Base-by-base conservation (phyloP, 2,797 vertebrate species). In the Rhinoraja longicauda region DNA sequence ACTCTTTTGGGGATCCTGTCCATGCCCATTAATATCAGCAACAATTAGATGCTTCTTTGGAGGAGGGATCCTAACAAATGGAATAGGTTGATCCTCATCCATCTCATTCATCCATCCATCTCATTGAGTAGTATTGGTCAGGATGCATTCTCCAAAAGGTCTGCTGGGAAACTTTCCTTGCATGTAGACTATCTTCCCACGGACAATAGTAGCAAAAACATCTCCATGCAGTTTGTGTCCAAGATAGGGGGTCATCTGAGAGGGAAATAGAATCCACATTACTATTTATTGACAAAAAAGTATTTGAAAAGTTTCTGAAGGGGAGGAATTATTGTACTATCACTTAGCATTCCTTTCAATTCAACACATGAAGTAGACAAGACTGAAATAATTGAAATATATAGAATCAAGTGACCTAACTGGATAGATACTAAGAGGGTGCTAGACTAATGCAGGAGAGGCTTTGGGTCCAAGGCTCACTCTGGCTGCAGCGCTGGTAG, bases 181-280 rank as follows among this genome's bases (percentile, higher is more conserved):
- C 93, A 95, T 94, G 95, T 97, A 98, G 93, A 97, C 96, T 93
- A 98, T 94, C 90, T 59, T 95, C 3, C 97, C 97, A 92, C 96
- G 94, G 76, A 97, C 95, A 84, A 98, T 93, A 76, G 97, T 97
- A 12, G 95, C 95, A 72, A 94, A 94, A 92, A 98, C 96, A 84
- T 95, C 94, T 45, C 97, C 97, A 72, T 29, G 94, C 93, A 98
- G 95, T 2, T 93, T 95, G 92, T 95, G 84, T 39, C 97, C 97
- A 10, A 97, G 96, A 93, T 97, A 98, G 0, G 97, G 97, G 4
- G 96, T 97, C 45, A 97, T 72, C 97, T 98, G 93, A 53, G 93
- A 93, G 93, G 70, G 93, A 79, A 94, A 57, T 24, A 93, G 75
- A 91, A 39, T 53, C 76, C 0, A 21, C 10, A 21, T 77, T 0